Conservation (phyloP, 2,113 vertebrate genomes). For the Notothenia rossii region DNA sequence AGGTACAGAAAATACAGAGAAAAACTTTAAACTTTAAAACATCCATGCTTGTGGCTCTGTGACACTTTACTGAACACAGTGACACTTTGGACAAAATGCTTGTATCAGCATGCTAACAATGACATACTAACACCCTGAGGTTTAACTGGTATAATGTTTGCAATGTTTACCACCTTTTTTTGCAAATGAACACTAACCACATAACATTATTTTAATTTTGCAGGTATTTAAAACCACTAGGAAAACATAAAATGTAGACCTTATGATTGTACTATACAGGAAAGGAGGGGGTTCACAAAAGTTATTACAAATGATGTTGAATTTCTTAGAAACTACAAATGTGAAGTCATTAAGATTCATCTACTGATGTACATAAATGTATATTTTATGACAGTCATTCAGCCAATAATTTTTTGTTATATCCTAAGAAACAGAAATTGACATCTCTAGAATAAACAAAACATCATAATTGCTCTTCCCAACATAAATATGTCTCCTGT, state of each 20-base stretch:
- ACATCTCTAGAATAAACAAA: not conserved
- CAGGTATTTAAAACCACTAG: not conserved
- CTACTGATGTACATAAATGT: not conserved
- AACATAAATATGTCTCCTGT: not conserved
- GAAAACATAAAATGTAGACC: not conserved
- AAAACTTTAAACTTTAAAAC: not conserved
- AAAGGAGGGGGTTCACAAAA: not conserved
- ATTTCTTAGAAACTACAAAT: not conserved
- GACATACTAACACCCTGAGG: not conserved
- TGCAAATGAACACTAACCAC: too few species aligned
- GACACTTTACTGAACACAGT: not conserved
- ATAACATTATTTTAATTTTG: not conserved
- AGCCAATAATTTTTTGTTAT: not conserved
- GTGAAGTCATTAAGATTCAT: not conserved
- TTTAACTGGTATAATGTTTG: not conserved
- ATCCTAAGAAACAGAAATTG: not conserved
- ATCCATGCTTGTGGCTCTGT: not conserved
- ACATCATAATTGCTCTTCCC: not conserved
- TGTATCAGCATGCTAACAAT: not conserved
- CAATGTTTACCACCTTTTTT: not conserved
- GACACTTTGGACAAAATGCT: not conserved
- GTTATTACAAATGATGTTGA: not conserved
- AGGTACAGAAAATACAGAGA: slow-evolving; percentile 79
- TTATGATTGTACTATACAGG: not conserved
- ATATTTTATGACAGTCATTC: not conserved